Conservation (phyloP, 2,888 invertebrate species). For the Chrysolina americana region DNA sequence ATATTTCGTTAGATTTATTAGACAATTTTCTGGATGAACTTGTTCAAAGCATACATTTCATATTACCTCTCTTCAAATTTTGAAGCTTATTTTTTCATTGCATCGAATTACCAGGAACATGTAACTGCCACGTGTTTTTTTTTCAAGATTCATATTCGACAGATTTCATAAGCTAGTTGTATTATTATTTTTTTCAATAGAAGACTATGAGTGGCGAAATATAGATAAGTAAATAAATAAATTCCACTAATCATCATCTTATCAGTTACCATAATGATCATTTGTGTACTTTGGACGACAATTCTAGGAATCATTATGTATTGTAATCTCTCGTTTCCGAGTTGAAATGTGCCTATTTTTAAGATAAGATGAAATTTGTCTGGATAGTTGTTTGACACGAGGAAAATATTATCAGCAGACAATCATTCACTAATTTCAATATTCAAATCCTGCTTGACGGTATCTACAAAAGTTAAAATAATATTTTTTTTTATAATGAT, state of each 20-base stretch:
- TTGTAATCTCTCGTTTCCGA: slow-evolving; percentile 23
- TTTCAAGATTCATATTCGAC: not conserved
- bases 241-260: not conserved
- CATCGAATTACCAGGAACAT: not conserved
- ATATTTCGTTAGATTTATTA: no score
- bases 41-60: not conserved
- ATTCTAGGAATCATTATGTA: slow-evolving; percentile 21
- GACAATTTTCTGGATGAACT: no score
- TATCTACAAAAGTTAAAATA: no score
- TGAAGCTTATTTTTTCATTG: no score
- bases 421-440: no score
- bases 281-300: slow-evolving; percentile 11
- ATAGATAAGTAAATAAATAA: not conserved
- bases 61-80: not conserved
- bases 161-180: not conserved
- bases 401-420: not conserved
- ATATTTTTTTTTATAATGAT: no score
- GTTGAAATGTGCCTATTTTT: slow-evolving; percentile 1
- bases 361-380: slow-evolving; percentile 11
- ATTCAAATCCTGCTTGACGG: no score
- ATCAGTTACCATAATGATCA: slow-evolving; percentile 11
- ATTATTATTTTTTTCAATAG: not conserved
- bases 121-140: not conserved
- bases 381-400: not conserved
- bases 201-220: not conserved